Base-by-base conservation (phyloP, 2,797 vertebrate species). In the Propithecus deckenii region DNA sequence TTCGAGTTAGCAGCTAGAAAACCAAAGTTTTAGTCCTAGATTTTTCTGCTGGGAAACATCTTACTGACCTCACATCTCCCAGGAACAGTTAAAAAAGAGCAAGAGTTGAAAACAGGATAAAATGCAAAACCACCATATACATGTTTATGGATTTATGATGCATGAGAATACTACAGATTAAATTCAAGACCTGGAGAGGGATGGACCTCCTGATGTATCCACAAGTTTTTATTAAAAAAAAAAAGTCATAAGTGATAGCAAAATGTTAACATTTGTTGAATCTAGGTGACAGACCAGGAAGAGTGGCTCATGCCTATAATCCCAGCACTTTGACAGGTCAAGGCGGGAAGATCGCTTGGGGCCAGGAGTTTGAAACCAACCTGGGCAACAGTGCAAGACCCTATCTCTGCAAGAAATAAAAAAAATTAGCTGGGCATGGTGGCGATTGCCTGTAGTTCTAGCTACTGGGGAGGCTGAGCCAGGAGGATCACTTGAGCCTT, bases 251-350 rank as follows among this genome's bases (percentile, higher is more conserved):
- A 57, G 18, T 46, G 85, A 85, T 71, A 18, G 86, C 18, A 71
- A 87, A 94, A 95, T 28, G 30, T 72, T 92, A 78, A 52, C 7
- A 63, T 85, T 88, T 92, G 71, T 81, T 97, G 89, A 88, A 65
- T 67, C 30, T 76, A 18, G 32, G 41, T 78, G 65, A 63, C 50
- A 95, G 28, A 12, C 59, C 59, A 61, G 28, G 59, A 14, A 5
- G 28, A 61, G 14, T 63, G 61, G 61, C 14, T 63, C 61, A 63
- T 32, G 30, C 61, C 30, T 63, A 32, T 32, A 32, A 17, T 63
- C 61, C 61, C 30, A 17, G 61, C 61, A 63, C 61, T 32, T 15
- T 63, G 61, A 14, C 5, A 63, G 14, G 3, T 30, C 6, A 17
- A 63, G 14, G 14, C 30, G 5, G 14, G 30, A 32, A 30, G 13